phyloP scores from a whole-genome alignment of 2,888 invertebrate genomes.

The Platycheirus rosarum region DNA sequence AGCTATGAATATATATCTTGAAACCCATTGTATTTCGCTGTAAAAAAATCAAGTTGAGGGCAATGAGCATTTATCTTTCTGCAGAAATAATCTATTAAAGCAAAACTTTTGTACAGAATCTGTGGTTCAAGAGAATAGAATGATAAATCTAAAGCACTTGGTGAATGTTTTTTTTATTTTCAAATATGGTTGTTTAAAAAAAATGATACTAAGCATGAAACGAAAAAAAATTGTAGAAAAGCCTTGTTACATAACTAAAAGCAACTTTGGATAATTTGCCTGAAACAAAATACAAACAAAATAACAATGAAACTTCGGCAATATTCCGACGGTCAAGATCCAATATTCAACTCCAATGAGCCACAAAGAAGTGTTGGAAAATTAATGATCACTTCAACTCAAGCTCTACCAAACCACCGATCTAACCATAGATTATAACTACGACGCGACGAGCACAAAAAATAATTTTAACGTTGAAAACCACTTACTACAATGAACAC shows the following conservation, averaged over 20 bases:
- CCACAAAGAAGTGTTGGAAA: slow-evolving; percentile 21
- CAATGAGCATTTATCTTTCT: slow-evolving; percentile 55
- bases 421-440: slow-evolving; percentile 36
- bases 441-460: slow-evolving; percentile 22
- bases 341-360: slow-evolving; percentile 37
- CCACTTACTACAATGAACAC: slow-evolving; percentile 42
- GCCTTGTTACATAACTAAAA: too few species aligned
- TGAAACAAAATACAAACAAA: too few species aligned
- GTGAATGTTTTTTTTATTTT: too few species aligned
- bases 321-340: slow-evolving; percentile 42
- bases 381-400: slow-evolving; percentile 37
- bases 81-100: slow-evolving; percentile 23
- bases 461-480: slow-evolving; percentile 16
- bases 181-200: too few species aligned
- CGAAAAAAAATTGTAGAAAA: background rate
- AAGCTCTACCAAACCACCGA: slow-evolving; percentile 26
- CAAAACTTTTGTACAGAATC: too few species aligned
- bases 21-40: too few species aligned
- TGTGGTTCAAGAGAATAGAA: too few species aligned
- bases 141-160: slow-evolving; percentile 60
- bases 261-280: too few species aligned
- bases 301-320: slow-evolving; percentile 23
- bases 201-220: too few species aligned
- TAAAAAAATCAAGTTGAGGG: slow-evolving; percentile 42
- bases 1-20: slow-evolving; percentile 25